Percentiles rank a stretch among this genome's conserved stretches.
phyloP scores from a whole-genome alignment of 2,888 invertebrate species.

The Myopa tessellatipennis region DNA sequence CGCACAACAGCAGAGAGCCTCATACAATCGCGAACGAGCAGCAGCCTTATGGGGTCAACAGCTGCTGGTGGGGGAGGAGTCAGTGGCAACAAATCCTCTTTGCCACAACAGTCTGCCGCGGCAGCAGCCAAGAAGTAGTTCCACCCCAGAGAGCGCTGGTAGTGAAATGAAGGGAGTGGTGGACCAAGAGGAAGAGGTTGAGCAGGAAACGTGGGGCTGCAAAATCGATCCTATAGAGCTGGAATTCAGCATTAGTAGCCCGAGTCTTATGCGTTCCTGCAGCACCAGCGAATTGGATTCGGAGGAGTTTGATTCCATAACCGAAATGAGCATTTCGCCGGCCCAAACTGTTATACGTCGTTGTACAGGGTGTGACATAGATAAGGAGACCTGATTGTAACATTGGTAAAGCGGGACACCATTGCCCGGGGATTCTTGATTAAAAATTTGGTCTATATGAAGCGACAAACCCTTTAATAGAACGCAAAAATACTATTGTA shows the following conservation, averaged over 20 bases:
- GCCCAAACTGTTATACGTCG: slow-evolving; percentile 62
- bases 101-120: slow-evolving; percentile 68
- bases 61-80: slow-evolving; percentile 55
- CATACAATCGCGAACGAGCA: slow-evolving; percentile 66
- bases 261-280: slow-evolving; percentile 65
- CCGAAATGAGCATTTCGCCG: slow-evolving; percentile 59
- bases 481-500: no score
- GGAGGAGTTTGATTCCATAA: slow-evolving; percentile 49
- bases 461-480: no score
- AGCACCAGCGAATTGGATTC: slow-evolving; percentile 38
- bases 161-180: slow-evolving; percentile 24
- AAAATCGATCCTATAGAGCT: slow-evolving; percentile 59
- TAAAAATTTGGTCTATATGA: no score
- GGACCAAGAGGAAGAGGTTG: neutral
- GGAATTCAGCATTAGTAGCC: slow-evolving; percentile 67
- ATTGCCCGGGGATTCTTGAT: no score
- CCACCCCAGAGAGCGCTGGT: slow-evolving; percentile 43
- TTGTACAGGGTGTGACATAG: slow-evolving; percentile 43
- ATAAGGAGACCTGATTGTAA: neutral
- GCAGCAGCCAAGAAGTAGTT: slow-evolving; percentile 64
- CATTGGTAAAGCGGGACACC: neutral
- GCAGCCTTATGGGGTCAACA: slow-evolving; percentile 66
- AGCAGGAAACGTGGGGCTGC: slow-evolving; percentile 37
- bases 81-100: slow-evolving; percentile 59
- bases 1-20: slow-evolving; percentile 59